phyloP scores from a whole-genome alignment of 2,888 invertebrate species.

The Xestobium rufovillosum region DNA sequence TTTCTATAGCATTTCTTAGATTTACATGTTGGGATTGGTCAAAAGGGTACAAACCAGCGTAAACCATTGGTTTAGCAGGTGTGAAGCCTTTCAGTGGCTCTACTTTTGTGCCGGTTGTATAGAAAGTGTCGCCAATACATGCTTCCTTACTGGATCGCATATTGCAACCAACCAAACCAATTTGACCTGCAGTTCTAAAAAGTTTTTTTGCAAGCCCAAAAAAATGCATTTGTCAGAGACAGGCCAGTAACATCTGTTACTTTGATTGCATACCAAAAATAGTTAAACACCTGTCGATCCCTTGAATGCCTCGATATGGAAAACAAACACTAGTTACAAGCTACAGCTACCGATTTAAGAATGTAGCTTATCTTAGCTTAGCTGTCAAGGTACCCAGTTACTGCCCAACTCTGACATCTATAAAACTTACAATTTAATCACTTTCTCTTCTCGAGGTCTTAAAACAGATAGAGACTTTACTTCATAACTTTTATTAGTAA shows the following conservation, averaged over 20 bases:
- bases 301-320: no score
- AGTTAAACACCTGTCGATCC: no score
- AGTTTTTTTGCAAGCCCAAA: not conserved
- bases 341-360: no score
- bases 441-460: slow-evolving; percentile 63
- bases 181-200: slow-evolving; percentile 76
- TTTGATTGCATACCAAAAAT: no score
- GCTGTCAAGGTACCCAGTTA: no score
- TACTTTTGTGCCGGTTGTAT: slow-evolving; percentile 48
- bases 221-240: not conserved
- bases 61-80: slow-evolving; percentile 72
- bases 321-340: no score
- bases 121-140: slow-evolving; percentile 69
- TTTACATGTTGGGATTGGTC: slow-evolving; percentile 77
- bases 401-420: slow-evolving; percentile 2
- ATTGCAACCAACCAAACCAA: slow-evolving; percentile 79
- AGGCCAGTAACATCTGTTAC: no score
- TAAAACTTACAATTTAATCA: slow-evolving; percentile 53
- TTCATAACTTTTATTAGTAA: slow-evolving; percentile 67
- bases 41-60: slow-evolving; percentile 83
- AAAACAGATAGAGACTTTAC: slow-evolving; percentile 74
- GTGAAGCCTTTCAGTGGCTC: slow-evolving; percentile 58
- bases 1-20: slow-evolving; percentile 77
- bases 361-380: no score
- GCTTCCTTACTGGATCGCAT: slow-evolving; percentile 70